These are phyloP conservation scores for Schizaphis graminum DNA, from an alignment of 2,888 invertebrate species.

Conservation along the genomic window DNA sequence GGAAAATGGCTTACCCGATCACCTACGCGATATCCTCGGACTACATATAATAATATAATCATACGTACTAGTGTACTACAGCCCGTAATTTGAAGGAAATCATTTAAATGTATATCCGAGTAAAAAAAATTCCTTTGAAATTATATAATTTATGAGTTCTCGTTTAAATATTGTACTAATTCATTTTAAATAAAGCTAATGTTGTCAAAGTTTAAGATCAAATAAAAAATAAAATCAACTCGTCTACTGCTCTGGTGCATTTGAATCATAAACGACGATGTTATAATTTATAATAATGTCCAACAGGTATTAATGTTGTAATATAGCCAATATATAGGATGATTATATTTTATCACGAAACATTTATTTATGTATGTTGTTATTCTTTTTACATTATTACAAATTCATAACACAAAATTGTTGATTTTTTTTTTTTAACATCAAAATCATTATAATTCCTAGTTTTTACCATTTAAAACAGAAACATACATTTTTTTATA, in stretches of 20 bases:
- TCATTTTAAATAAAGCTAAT: neutral
- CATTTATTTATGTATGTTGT: neutral
- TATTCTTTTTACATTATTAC: neutral
- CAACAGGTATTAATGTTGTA: neutral
- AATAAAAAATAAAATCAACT: neutral
- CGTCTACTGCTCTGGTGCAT: neutral
- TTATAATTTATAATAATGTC: neutral
- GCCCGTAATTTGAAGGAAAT: neutral
- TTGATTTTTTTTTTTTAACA: neutral
- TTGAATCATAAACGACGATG: neutral
- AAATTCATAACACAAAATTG: neutral
- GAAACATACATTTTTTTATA: neutral
- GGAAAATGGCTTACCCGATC: neutral
- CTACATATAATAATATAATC: too few relatives aligned
- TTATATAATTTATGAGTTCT: neutral
- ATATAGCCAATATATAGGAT: too few relatives aligned
- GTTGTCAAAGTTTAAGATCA: neutral
- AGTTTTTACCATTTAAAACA: neutral
- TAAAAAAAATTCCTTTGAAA: neutral
- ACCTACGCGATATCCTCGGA: neutral
- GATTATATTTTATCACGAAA: neutral
- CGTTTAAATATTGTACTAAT: neutral
- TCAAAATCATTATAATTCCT: neutral
- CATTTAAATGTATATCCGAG: neutral
- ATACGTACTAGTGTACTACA: neutral